Percentiles rank a stretch among this genome's conserved stretches.
Evolutionary conservation across 2,113 vertebrate genomes (phyloP).

Genomic region (Trogon melanurus): DNA sequence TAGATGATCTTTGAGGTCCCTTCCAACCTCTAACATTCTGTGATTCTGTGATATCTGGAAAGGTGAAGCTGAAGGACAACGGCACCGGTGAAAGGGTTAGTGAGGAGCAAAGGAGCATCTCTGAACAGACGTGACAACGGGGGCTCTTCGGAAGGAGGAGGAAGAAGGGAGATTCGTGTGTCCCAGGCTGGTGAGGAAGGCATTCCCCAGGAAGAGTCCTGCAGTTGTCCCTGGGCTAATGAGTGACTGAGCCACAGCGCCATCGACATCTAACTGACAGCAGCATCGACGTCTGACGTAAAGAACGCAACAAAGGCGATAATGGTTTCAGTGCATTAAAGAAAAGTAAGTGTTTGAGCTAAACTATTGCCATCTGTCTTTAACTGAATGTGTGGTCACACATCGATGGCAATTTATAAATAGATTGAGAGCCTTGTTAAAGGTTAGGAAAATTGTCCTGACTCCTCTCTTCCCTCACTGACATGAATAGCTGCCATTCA

Average conservation of each 20-base stretch:
- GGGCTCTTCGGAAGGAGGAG: neutral
- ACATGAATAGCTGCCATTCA: slow-evolving; percentile 58
- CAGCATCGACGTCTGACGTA: neutral
- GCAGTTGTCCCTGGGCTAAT: neutral
- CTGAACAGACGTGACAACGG: neutral
- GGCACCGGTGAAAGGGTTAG: neutral
- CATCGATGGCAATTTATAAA: slow-evolving; percentile 12
- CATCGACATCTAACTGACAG: neutral
- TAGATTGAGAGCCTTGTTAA: slow-evolving; percentile 29
- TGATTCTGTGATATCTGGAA: neutral
- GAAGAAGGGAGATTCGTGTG: rapidly evolving
- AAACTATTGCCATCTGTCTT: neutral
- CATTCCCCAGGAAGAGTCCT: neutral
- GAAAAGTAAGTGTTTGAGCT: neutral
- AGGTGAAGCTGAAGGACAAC: neutral
- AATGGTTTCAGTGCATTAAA: neutral
- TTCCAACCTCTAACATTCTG: no score
- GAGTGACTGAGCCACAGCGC: neutral
- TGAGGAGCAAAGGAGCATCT: neutral
- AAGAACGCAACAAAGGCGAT: neutral
- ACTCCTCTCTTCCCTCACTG: slow-evolving; percentile 24
- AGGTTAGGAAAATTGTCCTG: slow-evolving; percentile 49
- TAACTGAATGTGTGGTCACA: neutral
- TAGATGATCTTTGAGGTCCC: no score
- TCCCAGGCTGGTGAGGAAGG: neutral